These are phyloP conservation scores for Actinopyga echinites DNA, from an alignment of 53 echinoderm and acorn worm genomes.

Conservation along the genomic window DNA sequence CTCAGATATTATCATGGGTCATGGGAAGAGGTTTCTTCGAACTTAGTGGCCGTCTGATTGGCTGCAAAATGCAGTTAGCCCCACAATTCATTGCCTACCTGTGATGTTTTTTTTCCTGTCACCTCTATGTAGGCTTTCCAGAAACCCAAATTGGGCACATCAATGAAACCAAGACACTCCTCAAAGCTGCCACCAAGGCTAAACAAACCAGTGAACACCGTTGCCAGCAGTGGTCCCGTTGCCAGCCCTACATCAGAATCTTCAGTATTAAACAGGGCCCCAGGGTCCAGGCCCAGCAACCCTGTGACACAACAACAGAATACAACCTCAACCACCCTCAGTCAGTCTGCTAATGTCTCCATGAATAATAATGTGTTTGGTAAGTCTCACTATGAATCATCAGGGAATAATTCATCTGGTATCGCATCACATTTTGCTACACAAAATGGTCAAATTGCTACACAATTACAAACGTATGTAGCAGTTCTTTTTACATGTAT, in stretches of 20 bases:
- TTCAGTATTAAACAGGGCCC: conserved; percentile 75
- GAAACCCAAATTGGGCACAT: conserved; percentile 71
- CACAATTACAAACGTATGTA: no score
- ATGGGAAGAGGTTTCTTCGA: no score
- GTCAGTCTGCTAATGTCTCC: conserved; percentile 1
- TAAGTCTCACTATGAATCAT: no score
- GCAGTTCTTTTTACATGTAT: no score
- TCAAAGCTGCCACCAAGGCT: conserved; percentile 79
- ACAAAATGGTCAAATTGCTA: no score
- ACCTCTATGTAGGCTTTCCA: conserved; percentile 56
- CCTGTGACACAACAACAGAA: neutral
- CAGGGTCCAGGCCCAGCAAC: conserved; percentile 72
- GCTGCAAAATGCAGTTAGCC: no score
- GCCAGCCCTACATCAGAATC: conserved; percentile 23
- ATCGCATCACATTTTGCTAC: no score
- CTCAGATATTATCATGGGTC: no score
- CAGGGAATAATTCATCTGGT: no score
- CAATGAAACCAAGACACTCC: conserved; percentile 47
- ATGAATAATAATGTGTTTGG: conserved; percentile 35
- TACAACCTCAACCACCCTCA: neutral
- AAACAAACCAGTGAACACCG: conserved; percentile 35
- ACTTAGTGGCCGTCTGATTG: no score
- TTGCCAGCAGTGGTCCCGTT: conserved; percentile 41
- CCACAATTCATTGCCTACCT: neutral
- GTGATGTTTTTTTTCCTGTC: neutral